phyloP scores from a whole-genome alignment of 1,140 invertebrate genomes.

The Drosophila nannoptera region DNA sequence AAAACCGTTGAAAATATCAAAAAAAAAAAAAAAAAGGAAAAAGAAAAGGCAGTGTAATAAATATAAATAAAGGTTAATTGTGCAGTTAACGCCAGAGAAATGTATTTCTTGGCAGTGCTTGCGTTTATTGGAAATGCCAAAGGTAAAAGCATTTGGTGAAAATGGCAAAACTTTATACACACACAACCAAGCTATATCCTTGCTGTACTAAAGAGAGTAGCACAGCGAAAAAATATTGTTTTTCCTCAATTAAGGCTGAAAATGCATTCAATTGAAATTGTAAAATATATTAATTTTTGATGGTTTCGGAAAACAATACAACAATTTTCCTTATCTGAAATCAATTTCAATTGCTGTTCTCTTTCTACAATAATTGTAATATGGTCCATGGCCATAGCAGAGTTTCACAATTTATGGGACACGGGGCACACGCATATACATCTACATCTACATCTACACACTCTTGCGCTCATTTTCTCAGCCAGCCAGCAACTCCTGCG shows the following conservation, averaged over 20 bases:
- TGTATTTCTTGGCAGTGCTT: slow-evolving; percentile 74
- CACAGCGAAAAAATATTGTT: slow-evolving; percentile 28
- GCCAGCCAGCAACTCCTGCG: slow-evolving; percentile 48
- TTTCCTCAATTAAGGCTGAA: slow-evolving; percentile 5
- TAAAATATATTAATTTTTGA: background rate
- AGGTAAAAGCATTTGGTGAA: slow-evolving; percentile 56
- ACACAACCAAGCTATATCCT: slow-evolving; percentile 59
- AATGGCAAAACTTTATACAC: slow-evolving; percentile 71
- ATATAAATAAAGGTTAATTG: slow-evolving; percentile 34
- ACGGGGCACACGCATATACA: slow-evolving; percentile 61
- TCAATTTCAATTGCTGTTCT: slow-evolving; percentile 60
- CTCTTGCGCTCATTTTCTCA: slow-evolving; percentile 60
- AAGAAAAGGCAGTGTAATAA: slow-evolving; percentile 34
- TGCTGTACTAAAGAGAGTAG: slow-evolving; percentile 34
- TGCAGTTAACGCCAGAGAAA: slow-evolving; percentile 52
- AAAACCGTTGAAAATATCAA: slow-evolving; percentile 70
- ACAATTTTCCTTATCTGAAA: slow-evolving; percentile 50
- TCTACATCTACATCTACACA: slow-evolving; percentile 30
- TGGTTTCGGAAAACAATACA: slow-evolving; percentile 16
- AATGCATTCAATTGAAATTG: slow-evolving; percentile 5
- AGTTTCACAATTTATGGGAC: slow-evolving; percentile 75
- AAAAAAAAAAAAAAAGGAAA: slow-evolving; percentile 46
- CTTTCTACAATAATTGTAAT: slow-evolving; percentile 67
- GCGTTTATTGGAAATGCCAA: slow-evolving; percentile 75
- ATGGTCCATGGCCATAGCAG: slow-evolving; percentile 74